phyloP scores from a whole-genome alignment of 1,140 invertebrate species.

The Drosophila persimilis region DNA sequence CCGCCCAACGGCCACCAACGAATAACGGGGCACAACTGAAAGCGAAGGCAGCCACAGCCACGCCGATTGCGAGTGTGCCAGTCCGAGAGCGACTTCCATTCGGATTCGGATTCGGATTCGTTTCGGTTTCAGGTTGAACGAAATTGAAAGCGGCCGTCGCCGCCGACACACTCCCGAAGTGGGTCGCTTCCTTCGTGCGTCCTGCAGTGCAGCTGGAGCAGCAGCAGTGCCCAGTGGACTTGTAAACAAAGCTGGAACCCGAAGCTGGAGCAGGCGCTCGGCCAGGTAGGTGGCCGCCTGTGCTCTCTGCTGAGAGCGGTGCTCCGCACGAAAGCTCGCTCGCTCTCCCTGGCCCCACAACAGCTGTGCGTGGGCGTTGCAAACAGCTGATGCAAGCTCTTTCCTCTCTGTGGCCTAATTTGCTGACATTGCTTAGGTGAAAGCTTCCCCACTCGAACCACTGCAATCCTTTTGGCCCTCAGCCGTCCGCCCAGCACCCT shows the following conservation, averaged over 20 bases:
- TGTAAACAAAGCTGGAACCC: conserved; percentile 48
- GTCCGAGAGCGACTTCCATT: conserved; percentile 32
- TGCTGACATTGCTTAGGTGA: conserved; percentile 62
- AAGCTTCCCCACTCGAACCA: conserved; percentile 33
- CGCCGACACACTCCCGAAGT: conserved; percentile 41
- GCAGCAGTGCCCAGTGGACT: conserved; percentile 30
- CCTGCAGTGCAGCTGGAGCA: conserved; percentile 59
- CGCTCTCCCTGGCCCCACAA: conserved; percentile 9
- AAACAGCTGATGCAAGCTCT: conserved; percentile 61
- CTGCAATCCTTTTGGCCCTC: conserved; percentile 25
- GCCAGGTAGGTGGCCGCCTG: conserved; percentile 18
- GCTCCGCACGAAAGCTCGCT: conserved; percentile 34
- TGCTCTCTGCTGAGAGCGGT: conserved; percentile 32
- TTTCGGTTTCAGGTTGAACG: conserved; percentile 64
- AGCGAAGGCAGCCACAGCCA: conserved; percentile 41
- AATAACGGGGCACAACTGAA: conserved; percentile 73
- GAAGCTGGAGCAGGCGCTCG: conserved; percentile 15
- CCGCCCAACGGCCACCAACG: conserved; percentile 77
- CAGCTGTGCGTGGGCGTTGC: conserved; percentile 58
- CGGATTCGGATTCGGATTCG: conserved; percentile 14
- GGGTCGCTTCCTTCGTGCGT: conserved; percentile 47
- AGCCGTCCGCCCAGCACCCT: not conserved
- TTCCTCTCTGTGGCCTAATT: conserved; percentile 57
- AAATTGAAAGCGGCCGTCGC: conserved; percentile 68
- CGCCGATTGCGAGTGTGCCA: conserved; percentile 35